phyloP scores from a whole-genome alignment of 2,113 vertebrate genomes.

The Monopterus albus region DNA sequence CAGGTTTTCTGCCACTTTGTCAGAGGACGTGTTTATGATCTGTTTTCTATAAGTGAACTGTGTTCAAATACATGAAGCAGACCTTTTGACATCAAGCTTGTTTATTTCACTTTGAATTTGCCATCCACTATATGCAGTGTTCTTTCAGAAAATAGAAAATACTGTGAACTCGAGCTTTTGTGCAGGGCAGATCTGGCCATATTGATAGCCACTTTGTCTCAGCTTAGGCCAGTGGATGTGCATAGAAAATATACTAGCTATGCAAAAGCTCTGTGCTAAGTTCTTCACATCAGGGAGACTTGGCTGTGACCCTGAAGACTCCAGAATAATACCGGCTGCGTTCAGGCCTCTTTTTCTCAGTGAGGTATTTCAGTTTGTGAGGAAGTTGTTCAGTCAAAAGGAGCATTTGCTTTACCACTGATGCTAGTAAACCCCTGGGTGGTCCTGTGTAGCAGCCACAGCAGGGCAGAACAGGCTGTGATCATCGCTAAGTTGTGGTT shows the following conservation, averaged over 20 bases:
- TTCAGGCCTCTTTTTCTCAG: constrained; percentile 25
- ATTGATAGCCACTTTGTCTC: background rate
- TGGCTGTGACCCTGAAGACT: constrained; percentile 4
- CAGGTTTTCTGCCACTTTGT: too few species aligned
- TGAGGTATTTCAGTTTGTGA: constrained; percentile 23
- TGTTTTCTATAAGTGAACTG: too few species aligned
- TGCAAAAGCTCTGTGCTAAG: background rate
- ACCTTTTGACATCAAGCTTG: too few species aligned
- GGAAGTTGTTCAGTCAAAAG: constrained; percentile 3
- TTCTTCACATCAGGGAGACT: constrained; percentile 8
- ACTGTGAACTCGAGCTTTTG: too few species aligned
- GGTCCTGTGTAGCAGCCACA: constrained; percentile 51
- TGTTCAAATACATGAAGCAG: background rate
- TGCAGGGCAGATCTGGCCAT: too few species aligned
- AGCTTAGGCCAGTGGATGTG: background rate
- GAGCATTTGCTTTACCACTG: constrained; percentile 7
- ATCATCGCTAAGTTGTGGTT: constrained; percentile 39
- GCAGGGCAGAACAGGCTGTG: constrained; percentile 36
- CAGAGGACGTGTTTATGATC: too few species aligned
- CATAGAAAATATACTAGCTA: background rate
- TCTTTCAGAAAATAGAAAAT: too few species aligned
- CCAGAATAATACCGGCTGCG: constrained; percentile 1
- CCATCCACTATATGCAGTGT: too few species aligned
- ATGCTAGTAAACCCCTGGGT: constrained; percentile 49
- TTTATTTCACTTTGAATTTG: too few species aligned